A percentile compares a stretch with the other conserved stretches of the same genome.
Evolutionary conservation across 2,888 invertebrate species (phyloP).

Genomic region (Agonopterix heracliana): DNA sequence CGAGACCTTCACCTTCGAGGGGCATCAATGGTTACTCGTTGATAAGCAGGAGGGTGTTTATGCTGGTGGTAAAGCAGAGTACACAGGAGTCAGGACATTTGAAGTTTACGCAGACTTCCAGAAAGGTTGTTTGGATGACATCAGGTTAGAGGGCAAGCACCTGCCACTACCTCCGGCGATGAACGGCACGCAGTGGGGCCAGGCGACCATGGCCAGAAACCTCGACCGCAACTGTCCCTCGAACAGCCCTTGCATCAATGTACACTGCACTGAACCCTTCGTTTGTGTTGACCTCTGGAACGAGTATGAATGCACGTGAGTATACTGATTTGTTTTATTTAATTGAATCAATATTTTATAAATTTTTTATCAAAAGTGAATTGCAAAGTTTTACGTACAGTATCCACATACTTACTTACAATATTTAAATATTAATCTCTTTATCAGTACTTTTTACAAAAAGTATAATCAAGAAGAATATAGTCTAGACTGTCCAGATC

Average conservation of each 20-base stretch:
- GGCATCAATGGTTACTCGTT: conserved; percentile 94
- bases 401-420: too few species aligned
- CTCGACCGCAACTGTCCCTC: conserved; percentile 95
- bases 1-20: conserved; percentile 92
- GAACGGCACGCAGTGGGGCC: conserved; percentile 97
- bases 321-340: conserved; percentile 29
- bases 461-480: too few species aligned
- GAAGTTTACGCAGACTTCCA: conserved; percentile 97
- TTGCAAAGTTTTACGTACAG: too few species aligned
- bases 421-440: too few species aligned
- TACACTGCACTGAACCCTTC: conserved; percentile 94
- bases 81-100: conserved; percentile 94
- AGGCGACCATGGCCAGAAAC: conserved; percentile 95
- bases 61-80: conserved; percentile 96
- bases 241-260: conserved; percentile 95
- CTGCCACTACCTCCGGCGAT: conserved; percentile 95
- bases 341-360: neutral
- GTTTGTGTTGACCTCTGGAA: conserved; percentile 99
- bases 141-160: conserved; percentile 94
- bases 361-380: neutral
- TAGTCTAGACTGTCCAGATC: too few species aligned
- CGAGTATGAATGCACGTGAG: conserved; percentile 98
- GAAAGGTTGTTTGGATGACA: conserved; percentile 86
- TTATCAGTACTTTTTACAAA: too few species aligned
- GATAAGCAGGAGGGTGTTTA: conserved; percentile 97